Base-by-base conservation (phyloP, 2,888 invertebrate species). In the Drosophila algonquin region DNA sequence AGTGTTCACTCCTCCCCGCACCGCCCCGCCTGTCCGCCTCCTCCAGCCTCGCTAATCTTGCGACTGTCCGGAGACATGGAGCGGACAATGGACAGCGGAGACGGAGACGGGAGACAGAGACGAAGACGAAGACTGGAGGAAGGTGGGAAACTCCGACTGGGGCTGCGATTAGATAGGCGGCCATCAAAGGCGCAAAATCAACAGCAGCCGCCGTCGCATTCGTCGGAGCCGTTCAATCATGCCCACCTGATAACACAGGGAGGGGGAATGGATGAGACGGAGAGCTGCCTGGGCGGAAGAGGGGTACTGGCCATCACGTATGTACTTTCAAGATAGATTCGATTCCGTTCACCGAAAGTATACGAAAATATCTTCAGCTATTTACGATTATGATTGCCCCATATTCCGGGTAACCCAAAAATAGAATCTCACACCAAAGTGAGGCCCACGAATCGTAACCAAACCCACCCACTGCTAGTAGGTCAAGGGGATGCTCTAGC, bases 11-110 rank as follows among this genome's bases (percentile, higher is more conserved):
- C 32, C 16, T 35, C n/a, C 32, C 16, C 12, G 21, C 12, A 4
- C 6, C 14, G 44, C 18, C 18, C 18, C 18, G 18, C 35, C 45
- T 3, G 18, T n/a, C 30, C 24, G 46, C 50, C 12, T 35, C n/a
- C 44, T 56, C 70, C 81, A 82, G 81, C 81, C 63, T 82, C 85
- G 85, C 63, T 81, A 85, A 78, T 83, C 80, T 77, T 63, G 32
- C 47, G 48, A 50, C 14, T 40, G 40, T 40, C 35, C 35, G 35
- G 5, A 40, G 35, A 40, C 12, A 14, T 40, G 40, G 40, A 40
- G 14, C 40, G 40, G 40, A 40, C 40, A 14, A 14, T 40, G 40
- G 40, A 40, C 40, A 40, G 14, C 12, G 12, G 12, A 35, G 12
- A 35, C 61, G 21, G 21, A 21, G 21, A 21, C 21, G 21, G 21